Base-by-base conservation (phyloP, 2,888 invertebrate species). In the Orthosia gothica region DNA sequence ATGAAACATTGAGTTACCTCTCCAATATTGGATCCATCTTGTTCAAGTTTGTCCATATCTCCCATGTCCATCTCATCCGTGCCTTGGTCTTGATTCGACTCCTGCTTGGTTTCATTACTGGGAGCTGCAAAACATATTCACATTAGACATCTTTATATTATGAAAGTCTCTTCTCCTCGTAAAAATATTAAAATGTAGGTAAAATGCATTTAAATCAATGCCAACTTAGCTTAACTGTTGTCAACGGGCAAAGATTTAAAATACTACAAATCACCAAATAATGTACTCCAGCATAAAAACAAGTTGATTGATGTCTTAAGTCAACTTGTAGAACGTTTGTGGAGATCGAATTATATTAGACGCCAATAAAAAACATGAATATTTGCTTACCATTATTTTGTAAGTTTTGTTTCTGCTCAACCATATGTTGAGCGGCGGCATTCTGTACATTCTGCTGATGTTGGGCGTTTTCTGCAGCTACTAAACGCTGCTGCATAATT, bases 11-110 rank as follows among this genome's bases (percentile, higher is more conserved):
- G 63, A 13, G 9, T 83, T 89, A 96, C 97, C 95, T 97, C 97
- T 82, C 96, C 96, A 88, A 96, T 97, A 77, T 96, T 97, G 9
- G 95, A 95, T 11, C 95, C 88, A 72, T 97, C 96, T 82, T 96
- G 96, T 88, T 97, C 97, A 7, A 97, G 88, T 83, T 97, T 97
- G 77, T 97, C 97, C 96, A 97, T 96, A 62, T 97, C 96, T 7
- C 94, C 96, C 91, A 97, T 95, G 61, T 97, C 97, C 95, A 96
- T 96, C 76, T 96, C 96, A 77, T 96, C 96, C 0, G 91, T 89
- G 0, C 95, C 95, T 23, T 94, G 95, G 4, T 96, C 96, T 49
- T 92, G 91, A 18, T 87, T 87, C 0, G 91, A 81, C 45, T 95
- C 95, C 76, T 93, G 93, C 70, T 95, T 95, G n/a, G 79, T 88